Conservation (phyloP, 2,888 invertebrate genomes). For the Drosophila parthenogenetica region DNA sequence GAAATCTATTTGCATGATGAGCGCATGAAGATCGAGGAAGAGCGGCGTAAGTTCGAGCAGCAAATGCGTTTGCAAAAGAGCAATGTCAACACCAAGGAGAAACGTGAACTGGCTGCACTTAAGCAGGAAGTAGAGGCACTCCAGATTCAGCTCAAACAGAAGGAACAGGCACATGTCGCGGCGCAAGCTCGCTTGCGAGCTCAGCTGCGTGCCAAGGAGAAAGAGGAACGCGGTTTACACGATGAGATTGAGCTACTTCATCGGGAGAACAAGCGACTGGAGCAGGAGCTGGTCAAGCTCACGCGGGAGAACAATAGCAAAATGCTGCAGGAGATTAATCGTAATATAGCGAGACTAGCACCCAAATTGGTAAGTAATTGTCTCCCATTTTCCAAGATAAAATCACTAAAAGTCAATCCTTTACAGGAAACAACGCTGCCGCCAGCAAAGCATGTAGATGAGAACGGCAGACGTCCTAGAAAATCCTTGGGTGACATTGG, state of each 20-base stretch:
- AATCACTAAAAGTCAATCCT: background rate
- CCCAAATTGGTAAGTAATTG: constrained; percentile 76
- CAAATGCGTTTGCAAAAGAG: constrained; percentile 89
- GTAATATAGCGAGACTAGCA: constrained; percentile 86
- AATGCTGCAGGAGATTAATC: constrained; percentile 91
- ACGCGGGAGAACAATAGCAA: constrained; percentile 88
- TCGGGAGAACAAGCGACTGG: constrained; percentile 88
- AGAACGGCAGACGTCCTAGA: constrained; percentile 52
- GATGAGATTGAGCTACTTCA: constrained; percentile 89
- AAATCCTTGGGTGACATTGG: constrained; percentile 32
- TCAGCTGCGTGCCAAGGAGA: constrained; percentile 90
- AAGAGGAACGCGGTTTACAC: constrained; percentile 88
- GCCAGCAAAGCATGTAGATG: constrained; percentile 39
- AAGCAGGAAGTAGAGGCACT: constrained; percentile 89
- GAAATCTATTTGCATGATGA: constrained; percentile 90
- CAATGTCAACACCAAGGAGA: constrained; percentile 89
- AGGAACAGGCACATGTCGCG: constrained; percentile 90
- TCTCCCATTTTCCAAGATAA: background rate
- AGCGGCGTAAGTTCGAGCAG: constrained; percentile 88
- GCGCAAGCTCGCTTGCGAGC: constrained; percentile 90
- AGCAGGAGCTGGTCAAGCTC: constrained; percentile 87
- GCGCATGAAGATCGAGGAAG: constrained; percentile 88
- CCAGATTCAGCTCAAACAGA: constrained; percentile 89
- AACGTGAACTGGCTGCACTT: constrained; percentile 88
- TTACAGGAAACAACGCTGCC: constrained; percentile 35